Evolutionary conservation across 1,140 invertebrate genomes (phyloP).

Genomic region (Planococcus citri): DNA sequence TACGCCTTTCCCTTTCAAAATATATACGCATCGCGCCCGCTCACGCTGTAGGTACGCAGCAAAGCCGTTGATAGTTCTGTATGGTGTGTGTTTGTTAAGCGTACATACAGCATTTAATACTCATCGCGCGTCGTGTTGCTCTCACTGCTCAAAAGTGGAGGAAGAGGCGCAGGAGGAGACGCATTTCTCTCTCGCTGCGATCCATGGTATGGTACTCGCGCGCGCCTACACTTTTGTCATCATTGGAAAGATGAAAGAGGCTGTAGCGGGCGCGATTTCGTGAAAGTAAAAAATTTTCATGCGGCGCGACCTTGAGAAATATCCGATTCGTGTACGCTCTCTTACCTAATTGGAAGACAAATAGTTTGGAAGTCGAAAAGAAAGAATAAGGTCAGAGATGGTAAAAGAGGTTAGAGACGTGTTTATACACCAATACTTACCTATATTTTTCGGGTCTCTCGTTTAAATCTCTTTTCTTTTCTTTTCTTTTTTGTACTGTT

Average conservation of each 20-base stretch:
- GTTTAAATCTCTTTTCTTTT: not conserved
- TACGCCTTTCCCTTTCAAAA: conserved; percentile 12
- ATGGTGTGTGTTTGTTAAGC: no score
- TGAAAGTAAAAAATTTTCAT: conserved; percentile 15
- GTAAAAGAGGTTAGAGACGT: conserved; percentile 10
- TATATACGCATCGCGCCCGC: not conserved
- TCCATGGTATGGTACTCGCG: no score
- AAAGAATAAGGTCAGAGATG: conserved; percentile 4
- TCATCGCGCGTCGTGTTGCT: no score
- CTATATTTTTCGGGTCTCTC: not conserved
- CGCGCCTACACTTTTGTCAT: no score
- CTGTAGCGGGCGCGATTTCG: not conserved
- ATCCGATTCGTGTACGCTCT: conserved; percentile 10
- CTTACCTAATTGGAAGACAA: conserved; percentile 17
- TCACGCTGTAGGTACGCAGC: no score
- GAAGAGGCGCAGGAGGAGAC: no score
- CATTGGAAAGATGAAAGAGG: no score
- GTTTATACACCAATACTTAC: no score
- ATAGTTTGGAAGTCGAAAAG: not conserved
- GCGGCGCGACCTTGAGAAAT: conserved; percentile 13
- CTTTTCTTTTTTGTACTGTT: not conserved
- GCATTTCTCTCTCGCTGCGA: no score
- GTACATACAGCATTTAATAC: no score
- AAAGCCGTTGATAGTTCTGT: no score
- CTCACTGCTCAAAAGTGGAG: no score